A percentile compares a stretch with the other conserved stretches of the same genome.
These are phyloP conservation scores for Strigamia maritima DNA, from an alignment of 2,888 invertebrate species.

Conservation along the genomic window DNA sequence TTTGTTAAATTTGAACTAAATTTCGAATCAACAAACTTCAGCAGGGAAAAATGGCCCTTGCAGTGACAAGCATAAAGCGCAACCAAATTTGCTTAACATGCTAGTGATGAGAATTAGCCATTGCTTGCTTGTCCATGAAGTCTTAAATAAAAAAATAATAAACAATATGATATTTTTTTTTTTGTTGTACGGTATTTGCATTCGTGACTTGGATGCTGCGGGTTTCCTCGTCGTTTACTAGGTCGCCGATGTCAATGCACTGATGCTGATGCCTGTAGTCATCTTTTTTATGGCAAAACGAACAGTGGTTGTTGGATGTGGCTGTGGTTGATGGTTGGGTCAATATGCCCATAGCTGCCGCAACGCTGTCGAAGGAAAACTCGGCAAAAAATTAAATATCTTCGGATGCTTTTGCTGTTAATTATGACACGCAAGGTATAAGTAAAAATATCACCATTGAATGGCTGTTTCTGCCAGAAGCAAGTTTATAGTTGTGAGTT, in stretches of 20 bases:
- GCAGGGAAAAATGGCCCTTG: slow-evolving; percentile 82
- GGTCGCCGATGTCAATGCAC: neutral
- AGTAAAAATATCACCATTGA: too few relatives aligned
- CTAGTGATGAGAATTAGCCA: slow-evolving; percentile 74
- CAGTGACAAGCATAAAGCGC: slow-evolving; percentile 76
- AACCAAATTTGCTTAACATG: slow-evolving; percentile 76
- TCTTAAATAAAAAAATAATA: too few relatives aligned
- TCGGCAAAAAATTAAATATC: neutral
- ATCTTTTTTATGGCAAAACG: neutral
- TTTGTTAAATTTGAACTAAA: neutral
- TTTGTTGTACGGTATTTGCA: too few relatives aligned
- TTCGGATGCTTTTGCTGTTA: too few relatives aligned
- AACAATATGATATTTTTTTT: too few relatives aligned
- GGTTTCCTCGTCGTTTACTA: neutral
- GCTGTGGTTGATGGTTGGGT: neutral
- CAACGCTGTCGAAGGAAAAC: neutral
- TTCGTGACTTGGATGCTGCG: neutral
- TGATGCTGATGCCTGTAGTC: neutral
- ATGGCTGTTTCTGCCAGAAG: too few relatives aligned
- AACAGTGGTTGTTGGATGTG: neutral
- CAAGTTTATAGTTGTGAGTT: too few relatives aligned
- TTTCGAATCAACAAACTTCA: slow-evolving; percentile 61
- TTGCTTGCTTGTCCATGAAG: slow-evolving; percentile 56
- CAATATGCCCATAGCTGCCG: neutral
- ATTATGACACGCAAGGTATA: too few relatives aligned